These are phyloP conservation scores for Betta splendens DNA, from an alignment of 2,797 vertebrate genomes.

Conservation along the genomic window DNA sequence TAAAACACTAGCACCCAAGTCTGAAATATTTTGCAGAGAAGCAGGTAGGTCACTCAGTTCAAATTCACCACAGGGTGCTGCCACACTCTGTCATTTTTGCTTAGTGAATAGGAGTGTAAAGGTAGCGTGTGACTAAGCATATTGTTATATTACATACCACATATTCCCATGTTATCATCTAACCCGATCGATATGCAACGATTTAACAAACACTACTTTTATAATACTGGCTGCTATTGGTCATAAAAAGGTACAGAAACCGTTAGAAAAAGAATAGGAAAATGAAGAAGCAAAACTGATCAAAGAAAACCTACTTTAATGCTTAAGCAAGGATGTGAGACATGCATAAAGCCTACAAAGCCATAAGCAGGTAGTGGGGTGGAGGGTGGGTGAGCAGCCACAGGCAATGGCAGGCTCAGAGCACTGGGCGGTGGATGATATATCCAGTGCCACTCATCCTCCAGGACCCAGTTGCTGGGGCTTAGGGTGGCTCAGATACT, in stretches of 20 bases:
- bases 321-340: constrained; percentile 60
- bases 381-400: constrained; percentile 62
- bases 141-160: no score
- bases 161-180: neutral
- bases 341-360: constrained; percentile 80
- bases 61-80: constrained; percentile 34
- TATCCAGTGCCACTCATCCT: constrained; percentile 81
- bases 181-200: neutral
- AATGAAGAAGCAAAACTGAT: constrained; percentile 36
- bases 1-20: neutral
- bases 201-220: neutral
- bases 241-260: constrained; percentile 21
- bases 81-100: constrained; percentile 2
- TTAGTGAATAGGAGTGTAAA: constrained; percentile 6
- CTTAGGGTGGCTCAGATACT: constrained; percentile 44
- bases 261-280: constrained; percentile 44
- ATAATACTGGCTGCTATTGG: constrained; percentile 3
- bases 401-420: constrained; percentile 59
- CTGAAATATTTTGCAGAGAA: constrained; percentile 11
- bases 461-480: constrained; percentile 46
- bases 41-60: constrained; percentile 24
- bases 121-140: neutral
- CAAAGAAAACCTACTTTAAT: constrained; percentile 61
- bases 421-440: constrained; percentile 62
- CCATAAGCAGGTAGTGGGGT: constrained; percentile 69